These are phyloP conservation scores for Trinectes maculatus DNA, from an alignment of 2,113 vertebrate species.

Conservation along the genomic window DNA sequence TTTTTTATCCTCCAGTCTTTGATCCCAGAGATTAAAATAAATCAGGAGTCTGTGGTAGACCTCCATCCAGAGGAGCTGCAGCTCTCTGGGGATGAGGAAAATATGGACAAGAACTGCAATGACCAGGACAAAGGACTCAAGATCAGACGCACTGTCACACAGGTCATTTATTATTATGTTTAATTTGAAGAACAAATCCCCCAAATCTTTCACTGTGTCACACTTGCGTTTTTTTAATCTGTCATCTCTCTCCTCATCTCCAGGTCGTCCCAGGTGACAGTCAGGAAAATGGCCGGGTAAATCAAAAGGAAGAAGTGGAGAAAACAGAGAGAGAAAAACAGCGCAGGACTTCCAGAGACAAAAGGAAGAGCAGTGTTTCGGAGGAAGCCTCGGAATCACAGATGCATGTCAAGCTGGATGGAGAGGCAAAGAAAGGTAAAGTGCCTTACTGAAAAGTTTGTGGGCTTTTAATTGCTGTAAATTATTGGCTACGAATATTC, in stretches of 20 bases:
- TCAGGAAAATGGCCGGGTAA: constrained; percentile 88
- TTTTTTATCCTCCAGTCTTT: constrained; percentile 80
- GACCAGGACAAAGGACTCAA: constrained; percentile 89
- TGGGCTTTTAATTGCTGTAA: constrained; percentile 13
- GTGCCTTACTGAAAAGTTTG: neutral
- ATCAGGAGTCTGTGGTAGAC: constrained; percentile 89
- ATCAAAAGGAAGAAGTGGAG: constrained; percentile 77
- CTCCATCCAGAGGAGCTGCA: constrained; percentile 90
- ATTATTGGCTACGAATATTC: neutral
- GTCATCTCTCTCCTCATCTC: neutral
- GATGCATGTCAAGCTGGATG: constrained; percentile 73
- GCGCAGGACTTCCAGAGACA: constrained; percentile 65
- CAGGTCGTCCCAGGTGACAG: constrained; percentile 87
- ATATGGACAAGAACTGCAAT: constrained; percentile 60
- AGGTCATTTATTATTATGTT: no score
- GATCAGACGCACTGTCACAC: constrained; percentile 92
- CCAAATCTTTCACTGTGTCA: no score
- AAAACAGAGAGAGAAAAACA: constrained; percentile 76
- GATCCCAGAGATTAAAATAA: constrained; percentile 92
- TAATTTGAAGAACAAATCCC: no score
- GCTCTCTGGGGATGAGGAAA: constrained; percentile 89
- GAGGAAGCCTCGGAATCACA: constrained; percentile 81
- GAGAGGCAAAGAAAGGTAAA: constrained; percentile 86
- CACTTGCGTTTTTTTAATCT: neutral
- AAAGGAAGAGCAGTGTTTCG: constrained; percentile 67